Conservation (phyloP, 1,140 invertebrate genomes). For the Rhagoletis pomonella region DNA sequence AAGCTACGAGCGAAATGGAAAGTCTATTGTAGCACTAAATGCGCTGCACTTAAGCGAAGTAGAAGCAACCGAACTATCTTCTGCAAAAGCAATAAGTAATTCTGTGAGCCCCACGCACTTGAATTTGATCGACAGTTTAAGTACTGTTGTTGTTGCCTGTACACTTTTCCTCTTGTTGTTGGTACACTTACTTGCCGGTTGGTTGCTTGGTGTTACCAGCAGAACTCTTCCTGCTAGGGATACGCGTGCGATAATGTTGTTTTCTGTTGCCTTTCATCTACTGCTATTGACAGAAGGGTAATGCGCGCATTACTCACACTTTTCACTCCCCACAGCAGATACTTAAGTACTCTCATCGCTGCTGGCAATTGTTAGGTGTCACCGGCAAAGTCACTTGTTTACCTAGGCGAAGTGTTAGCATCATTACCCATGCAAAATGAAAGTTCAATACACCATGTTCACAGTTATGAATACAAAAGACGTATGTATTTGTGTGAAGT, state of each 20-base stretch:
- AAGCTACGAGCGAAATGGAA: background rate
- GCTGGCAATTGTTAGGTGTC: conserved; percentile 44
- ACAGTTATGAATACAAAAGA: no score
- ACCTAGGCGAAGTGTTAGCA: conserved; percentile 22
- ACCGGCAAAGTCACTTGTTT: conserved; percentile 39
- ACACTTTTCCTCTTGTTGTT: background rate
- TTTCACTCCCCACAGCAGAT: background rate
- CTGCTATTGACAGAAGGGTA: conserved; percentile 41
- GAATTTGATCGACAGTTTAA: conserved; percentile 44
- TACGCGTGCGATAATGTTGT: background rate
- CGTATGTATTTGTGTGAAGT: no score
- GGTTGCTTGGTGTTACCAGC: background rate
- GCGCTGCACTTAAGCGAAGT: background rate
- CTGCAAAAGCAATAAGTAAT: background rate
- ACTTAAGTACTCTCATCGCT: conserved; percentile 29
- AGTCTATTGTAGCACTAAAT: background rate
- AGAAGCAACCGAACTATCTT: background rate
- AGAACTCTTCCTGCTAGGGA: background rate
- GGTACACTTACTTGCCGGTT: background rate
- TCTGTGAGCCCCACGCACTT: background rate
- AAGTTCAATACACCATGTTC: background rate
- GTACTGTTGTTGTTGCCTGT: background rate
- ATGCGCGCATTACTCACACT: conserved; percentile 19
- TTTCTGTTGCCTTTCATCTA: background rate
- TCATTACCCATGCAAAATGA: conserved; percentile 36